Base-by-base conservation (phyloP, 2,797 vertebrate species). In the Amblyraja radiata region DNA sequence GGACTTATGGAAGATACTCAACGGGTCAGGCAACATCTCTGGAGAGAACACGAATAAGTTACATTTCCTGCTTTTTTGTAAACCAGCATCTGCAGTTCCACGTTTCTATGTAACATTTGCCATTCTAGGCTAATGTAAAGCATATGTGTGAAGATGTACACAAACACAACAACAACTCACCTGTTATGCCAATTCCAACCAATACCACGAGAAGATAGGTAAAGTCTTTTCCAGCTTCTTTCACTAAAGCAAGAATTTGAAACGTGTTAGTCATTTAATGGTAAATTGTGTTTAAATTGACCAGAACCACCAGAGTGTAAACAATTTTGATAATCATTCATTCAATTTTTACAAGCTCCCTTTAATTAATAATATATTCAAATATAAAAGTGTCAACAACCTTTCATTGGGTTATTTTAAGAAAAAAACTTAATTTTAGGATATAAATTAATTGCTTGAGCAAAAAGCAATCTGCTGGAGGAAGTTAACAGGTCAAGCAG, bases 161-260 rank as follows among this genome's bases (percentile, higher is more conserved):
- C 21, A 39, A 36, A 91, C 68, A 91, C 21, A 71, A 28, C 46
- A 32, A 74, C 93, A 77, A 68, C n/a, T 95, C 93, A 99, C 99
- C 98, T 97, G 98, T 99, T 93, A 99, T 95, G 94, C 97, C 95
- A 91, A 98, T 96, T 93, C 98, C 98, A 93, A 98, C 93, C 32
- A 99, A 96, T 36, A 99, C 97, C 94, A 99, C 97, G 4, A 98
- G 96, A 88, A 99, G 94, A 94, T 99, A 99, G 93, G 97, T 97
- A 93, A 99, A 96, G 94, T 99, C 98, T 96, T 96, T 97, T 93
- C 99, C 98, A 25, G 97, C 98, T 94, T 98, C 97, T 95, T 98
- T 99, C 93, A 98, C 98, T 99, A 96, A 93, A 94, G 95, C 90
- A 95, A 86, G 25, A 76, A 74, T 76, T 92, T 74, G 39, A 91